These are phyloP conservation scores for Anas acuta DNA, from an alignment of 2,797 vertebrate genomes.

Conservation along the genomic window DNA sequence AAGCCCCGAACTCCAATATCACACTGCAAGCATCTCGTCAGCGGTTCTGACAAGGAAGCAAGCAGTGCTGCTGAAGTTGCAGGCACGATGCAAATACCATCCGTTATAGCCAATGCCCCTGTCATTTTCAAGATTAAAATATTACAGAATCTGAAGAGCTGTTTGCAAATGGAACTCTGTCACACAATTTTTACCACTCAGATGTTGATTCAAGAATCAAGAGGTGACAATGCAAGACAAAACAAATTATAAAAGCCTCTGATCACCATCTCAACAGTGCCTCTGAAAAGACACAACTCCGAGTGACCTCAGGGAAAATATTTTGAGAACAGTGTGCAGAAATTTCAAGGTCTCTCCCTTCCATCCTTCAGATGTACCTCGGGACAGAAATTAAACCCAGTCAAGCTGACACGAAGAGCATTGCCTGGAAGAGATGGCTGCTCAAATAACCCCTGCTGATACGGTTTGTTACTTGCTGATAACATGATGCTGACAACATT, in stretches of 20 bases:
- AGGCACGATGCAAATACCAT: not conserved
- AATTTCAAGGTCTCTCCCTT: not conserved
- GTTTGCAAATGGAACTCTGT: not conserved
- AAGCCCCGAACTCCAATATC: not conserved
- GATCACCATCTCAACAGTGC: not conserved
- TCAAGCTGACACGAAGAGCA: rapidly evolving
- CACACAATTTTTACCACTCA: not conserved
- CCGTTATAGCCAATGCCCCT: rapidly evolving
- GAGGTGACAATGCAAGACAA: not conserved
- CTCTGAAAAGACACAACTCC: not conserved
- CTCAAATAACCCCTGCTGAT: not conserved
- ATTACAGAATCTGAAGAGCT: not conserved
- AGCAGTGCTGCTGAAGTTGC: not conserved
- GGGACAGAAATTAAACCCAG: not conserved
- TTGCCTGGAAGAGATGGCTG: not conserved
- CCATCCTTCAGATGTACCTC: not conserved
- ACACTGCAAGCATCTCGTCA: not conserved
- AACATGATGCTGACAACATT: not conserved
- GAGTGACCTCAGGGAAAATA: not conserved
- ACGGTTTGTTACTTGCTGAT: not conserved
- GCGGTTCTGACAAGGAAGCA: not conserved
- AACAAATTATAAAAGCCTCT: not conserved
- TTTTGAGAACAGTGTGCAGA: not conserved
- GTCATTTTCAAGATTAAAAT: not conserved
- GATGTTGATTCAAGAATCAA: rapidly evolving